Evolutionary conservation across 2,797 vertebrate species (phyloP), one percentile per base, ranked within the genome.

Genomic region (Jordanella pulchra): DNA sequence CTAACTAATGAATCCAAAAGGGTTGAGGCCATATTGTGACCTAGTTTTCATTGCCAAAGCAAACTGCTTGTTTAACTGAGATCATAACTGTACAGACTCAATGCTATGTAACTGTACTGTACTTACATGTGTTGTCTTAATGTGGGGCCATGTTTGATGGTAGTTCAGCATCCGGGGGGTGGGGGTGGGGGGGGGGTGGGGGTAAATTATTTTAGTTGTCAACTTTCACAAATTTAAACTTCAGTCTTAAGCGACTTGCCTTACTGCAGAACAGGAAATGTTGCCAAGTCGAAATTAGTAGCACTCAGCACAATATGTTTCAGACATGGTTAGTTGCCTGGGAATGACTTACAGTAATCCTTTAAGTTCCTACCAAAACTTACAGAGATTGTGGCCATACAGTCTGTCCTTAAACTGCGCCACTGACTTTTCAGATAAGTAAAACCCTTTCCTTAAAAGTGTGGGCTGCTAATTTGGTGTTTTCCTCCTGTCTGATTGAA

Each of bases 41-140:
- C 84, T 70, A 78, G 54, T 84, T 87, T 76, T 67, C 30, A 7
- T 23, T 48, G 72, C 76, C 80, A 86, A 73, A 68, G 54, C 0
- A 25, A 86, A 83, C 69, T 53, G 9, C 63, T 67, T 78, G 51
- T 42, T 78, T 71, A 80, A 80, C 82, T 66, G 60, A 68, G 78
- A 17, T 47, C 7, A 78, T 81, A 63, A 83, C 53, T 10, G 30
- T 77, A 77, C 82, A 85, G 86, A 87, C 79, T 65, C 0, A 0
- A 85, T 91, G 88, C 92, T 84, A 82, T 84, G 73, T 78, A 39
- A 81, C 56, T 73, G 80, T 21, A 78, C 56, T 75, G 81, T 21
- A 71, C 79, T 65, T 69, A 78, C 67, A 58, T 76, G 35, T 86
- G 89, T 91, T 90, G 87, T 86, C 81, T 82, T 88, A 78, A 78